Conservation (phyloP, 2,113 vertebrate genomes). For the Rhinogobius similis region DNA sequence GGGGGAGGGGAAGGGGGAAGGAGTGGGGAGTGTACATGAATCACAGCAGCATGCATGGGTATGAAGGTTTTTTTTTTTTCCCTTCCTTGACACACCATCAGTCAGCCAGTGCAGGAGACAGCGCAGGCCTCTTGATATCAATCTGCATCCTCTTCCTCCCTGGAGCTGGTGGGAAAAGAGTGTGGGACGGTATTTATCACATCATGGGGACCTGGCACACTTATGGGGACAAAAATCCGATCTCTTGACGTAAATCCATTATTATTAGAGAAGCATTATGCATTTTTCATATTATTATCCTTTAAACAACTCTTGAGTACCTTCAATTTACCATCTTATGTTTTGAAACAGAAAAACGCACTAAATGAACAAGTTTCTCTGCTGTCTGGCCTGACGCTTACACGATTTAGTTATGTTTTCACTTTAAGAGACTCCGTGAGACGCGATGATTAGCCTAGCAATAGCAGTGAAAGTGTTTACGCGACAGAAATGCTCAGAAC, state of each 20-base stretch:
- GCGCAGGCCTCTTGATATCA: constrained; percentile 68
- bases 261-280: not conserved
- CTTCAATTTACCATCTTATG: no score
- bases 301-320: no score
- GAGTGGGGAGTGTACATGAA: constrained; percentile 57
- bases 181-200: not conserved
- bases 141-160: constrained; percentile 72
- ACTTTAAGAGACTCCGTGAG: no score
- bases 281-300: no score
- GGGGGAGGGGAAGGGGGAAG: not conserved
- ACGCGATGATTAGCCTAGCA: no score
- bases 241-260: not conserved
- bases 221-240: not conserved
- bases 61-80: constrained; percentile 75
- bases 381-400: no score
- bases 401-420: no score
- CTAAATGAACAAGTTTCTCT: no score
- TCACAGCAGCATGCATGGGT: constrained; percentile 62
- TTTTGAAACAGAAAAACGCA: no score
- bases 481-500: no score
- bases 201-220: not conserved
- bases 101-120: constrained; percentile 65
- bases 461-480: no score
- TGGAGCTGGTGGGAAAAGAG: constrained; percentile 45
- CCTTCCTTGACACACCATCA: constrained; percentile 74